Conservation (phyloP, 2,797 vertebrate species). For the Pristis pectinata region DNA sequence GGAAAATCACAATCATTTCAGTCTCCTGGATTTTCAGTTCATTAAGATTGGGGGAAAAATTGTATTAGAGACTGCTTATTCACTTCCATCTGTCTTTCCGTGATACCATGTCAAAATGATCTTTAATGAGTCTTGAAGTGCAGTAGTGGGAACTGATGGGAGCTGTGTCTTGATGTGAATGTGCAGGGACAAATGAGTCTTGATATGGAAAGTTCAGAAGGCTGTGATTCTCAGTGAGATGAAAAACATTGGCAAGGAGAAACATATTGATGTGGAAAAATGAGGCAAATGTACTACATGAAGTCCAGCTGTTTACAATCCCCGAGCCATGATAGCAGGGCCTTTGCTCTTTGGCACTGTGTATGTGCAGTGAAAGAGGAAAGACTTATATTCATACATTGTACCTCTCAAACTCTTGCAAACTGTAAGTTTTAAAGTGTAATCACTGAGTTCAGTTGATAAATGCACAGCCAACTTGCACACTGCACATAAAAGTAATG, state of each 20-base stretch:
- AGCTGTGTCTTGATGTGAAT: background rate
- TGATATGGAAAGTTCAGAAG: background rate
- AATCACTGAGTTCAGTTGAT: background rate
- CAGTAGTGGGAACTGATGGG: background rate
- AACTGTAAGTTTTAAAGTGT: background rate
- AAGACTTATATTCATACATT: too few species aligned
- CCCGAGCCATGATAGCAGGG: background rate
- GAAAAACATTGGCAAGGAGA: background rate
- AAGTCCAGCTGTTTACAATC: background rate
- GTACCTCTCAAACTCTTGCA: background rate
- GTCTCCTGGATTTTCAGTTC: background rate
- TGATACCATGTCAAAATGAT: background rate
- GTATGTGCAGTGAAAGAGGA: background rate
- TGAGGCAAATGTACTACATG: background rate
- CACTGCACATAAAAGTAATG: background rate
- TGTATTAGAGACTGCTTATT: background rate
- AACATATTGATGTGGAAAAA: background rate
- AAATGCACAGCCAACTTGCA: background rate
- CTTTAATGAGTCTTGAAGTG: background rate
- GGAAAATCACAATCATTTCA: background rate
- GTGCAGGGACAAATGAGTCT: background rate
- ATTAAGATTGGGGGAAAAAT: background rate
- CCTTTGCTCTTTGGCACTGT: background rate
- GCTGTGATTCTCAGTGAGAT: background rate
- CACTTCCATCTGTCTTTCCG: background rate